Percentiles rank a stretch among this genome's conserved stretches.
These are phyloP conservation scores for Crotalus tigris DNA, from an alignment of 2,113 vertebrate genomes.

Conservation along the genomic window DNA sequence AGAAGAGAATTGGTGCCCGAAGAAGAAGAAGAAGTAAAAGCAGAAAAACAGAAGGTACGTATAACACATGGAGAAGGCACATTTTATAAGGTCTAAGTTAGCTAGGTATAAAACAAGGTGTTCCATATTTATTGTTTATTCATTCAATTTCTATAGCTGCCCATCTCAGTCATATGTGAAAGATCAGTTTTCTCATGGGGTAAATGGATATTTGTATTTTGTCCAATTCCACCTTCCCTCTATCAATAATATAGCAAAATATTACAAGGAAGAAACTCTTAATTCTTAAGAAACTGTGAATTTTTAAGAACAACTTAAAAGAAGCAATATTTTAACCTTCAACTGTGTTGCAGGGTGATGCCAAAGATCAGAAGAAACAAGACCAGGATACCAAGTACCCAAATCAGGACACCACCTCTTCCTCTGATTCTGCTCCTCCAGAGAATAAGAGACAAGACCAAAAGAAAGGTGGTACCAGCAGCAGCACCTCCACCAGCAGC, in stretches of 20 bases:
- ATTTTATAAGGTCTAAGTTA: not conserved
- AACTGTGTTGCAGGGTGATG: constrained; percentile 37
- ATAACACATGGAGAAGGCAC: constrained; percentile 11
- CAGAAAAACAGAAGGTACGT: constrained; percentile 41
- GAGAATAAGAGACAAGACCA: not conserved
- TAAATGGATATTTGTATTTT: not conserved
- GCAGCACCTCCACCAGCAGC: not conserved
- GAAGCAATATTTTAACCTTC: not conserved
- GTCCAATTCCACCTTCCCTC: not conserved
- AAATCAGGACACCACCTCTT: not conserved
- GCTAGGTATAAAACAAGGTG: not conserved
- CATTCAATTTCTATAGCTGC: not conserved
- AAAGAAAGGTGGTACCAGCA: constrained; percentile 16
- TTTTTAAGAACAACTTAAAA: not conserved
- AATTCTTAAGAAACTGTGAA: not conserved
- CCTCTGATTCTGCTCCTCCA: constrained; percentile 19
- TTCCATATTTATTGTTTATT: not conserved
- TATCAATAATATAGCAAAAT: not conserved
- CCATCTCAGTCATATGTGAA: not conserved
- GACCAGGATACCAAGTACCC: not conserved
- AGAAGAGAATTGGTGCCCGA: not conserved
- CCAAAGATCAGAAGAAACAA: constrained; percentile 44
- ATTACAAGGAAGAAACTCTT: not conserved
- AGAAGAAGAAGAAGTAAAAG: not conserved
- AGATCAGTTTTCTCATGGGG: not conserved